Base-by-base conservation (phyloP, 2,113 vertebrate species). In the Nothocercus julius region DNA sequence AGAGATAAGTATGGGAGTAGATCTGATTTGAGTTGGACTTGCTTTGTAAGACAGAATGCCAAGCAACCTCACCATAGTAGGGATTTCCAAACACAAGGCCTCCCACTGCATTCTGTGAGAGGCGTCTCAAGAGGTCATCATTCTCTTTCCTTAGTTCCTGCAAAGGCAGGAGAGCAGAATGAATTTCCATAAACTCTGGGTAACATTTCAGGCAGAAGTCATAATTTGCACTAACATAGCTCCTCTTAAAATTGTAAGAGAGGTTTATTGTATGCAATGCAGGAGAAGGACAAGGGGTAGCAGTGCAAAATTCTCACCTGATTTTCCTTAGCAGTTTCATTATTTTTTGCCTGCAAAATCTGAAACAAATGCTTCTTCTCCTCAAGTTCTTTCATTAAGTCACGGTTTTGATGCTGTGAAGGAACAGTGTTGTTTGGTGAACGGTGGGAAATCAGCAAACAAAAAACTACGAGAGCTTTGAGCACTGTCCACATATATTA, bases 21-120 rank as follows among this genome's bases (percentile, higher is more conserved):
- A 51, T 28, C 14, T 27, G 24, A 59, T n/a, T 36, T 18, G 28
- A 58, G 28, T 32, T 58, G 54, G 54, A 32, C 54, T 58, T 32
- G 30, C 40, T 38, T 40, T 32, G 74, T 27, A 25, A 27, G 44
- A 61, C 30, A 70, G 67, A 87, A 77, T 11, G 66, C 62, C 85
- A 90, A 66, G 34, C 13, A 18, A 24, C 77, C 98, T 97, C 96
- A 98, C 97, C 94, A 53, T 25, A 15, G 40, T 97, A 97, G 0
- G 96, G 97, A 62, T 96, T 97, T 81, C 96, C 95, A 78, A 86
- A 97, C 42, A 94, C 36, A 19, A 97, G 83, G 36, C 5, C 25
- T 40, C 30, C 64, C 38, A 7, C 21, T n/a, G 4, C 4, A n/a
- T 45, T 4, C 78, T 83, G 68, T 0, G 19, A 68, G n/a, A 87